Evolutionary conservation across 2,888 invertebrate genomes (phyloP).

Genomic region (Ormia ochracea): DNA sequence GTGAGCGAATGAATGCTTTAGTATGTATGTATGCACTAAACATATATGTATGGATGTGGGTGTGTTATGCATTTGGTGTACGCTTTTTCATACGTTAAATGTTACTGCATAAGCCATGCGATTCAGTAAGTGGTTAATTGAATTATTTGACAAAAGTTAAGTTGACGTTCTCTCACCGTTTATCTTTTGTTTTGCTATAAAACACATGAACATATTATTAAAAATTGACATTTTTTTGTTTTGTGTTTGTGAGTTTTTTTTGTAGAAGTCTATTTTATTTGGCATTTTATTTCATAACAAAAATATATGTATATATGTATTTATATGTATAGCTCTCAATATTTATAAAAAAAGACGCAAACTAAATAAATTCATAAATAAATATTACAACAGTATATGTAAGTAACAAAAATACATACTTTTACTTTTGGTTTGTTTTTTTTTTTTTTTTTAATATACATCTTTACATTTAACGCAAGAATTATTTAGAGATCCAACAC

Average conservation of each 20-base stretch:
- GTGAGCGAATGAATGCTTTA: too few relatives aligned
- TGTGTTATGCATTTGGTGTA: too few relatives aligned
- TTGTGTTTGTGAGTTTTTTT: conserved; percentile 53
- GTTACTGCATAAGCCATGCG: conserved; percentile 58
- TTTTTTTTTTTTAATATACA: conserved; percentile 14
- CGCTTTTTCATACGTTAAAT: neutral
- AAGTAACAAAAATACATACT: conserved; percentile 54
- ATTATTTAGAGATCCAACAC: neutral
- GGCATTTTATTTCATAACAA: conserved; percentile 58
- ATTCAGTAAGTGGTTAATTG: conserved; percentile 26
- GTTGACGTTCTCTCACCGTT: conserved; percentile 57
- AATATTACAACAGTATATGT: conserved; percentile 35
- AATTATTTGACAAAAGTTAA: conserved; percentile 27
- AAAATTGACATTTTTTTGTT: conserved; percentile 49
- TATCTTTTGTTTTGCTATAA: conserved; percentile 58
- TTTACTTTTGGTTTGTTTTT: neutral
- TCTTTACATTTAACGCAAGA: conserved; percentile 42
- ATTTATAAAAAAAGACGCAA: conserved; percentile 57
- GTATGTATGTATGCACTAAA: neutral
- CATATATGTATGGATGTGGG: neutral
- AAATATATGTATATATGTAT: conserved; percentile 61
- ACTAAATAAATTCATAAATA: conserved; percentile 43
- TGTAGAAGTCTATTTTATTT: conserved; percentile 58
- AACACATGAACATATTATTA: conserved; percentile 36
- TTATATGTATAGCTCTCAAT: conserved; percentile 57